phyloP scores from a whole-genome alignment of 2,113 vertebrate genomes.

The Verasper variegatus region DNA sequence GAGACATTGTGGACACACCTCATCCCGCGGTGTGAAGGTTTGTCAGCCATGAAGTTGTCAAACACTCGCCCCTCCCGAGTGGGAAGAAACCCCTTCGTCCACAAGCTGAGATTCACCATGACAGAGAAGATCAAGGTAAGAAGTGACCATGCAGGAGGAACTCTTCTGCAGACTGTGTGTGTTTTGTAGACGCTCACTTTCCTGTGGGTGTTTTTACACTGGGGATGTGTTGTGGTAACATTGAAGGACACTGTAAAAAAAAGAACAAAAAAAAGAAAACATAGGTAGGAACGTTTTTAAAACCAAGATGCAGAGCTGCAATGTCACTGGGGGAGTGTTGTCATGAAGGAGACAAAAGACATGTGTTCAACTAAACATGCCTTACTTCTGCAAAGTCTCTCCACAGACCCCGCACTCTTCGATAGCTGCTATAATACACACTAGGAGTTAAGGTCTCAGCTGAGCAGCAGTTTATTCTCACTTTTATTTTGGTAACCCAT shows the following conservation, averaged over 20 bases:
- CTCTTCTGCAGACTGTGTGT: not conserved
- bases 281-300: too few species aligned
- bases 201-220: too few species aligned
- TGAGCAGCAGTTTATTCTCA: not conserved
- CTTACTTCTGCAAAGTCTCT: too few species aligned
- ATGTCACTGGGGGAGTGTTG: not conserved
- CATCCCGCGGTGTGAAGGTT: not conserved
- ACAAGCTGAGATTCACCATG: conserved; percentile 84
- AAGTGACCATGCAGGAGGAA: not conserved
- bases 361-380: too few species aligned
- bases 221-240: too few species aligned
- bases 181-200: too few species aligned
- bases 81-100: conserved; percentile 87
- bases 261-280: not conserved
- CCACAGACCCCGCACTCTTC: not conserved
- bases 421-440: not conserved
- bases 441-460: not conserved
- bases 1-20: not conserved
- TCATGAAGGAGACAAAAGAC: too few species aligned
- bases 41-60: conserved; percentile 81
- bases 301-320: too few species aligned
- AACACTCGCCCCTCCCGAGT: conserved; percentile 66
- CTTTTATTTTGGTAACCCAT: not conserved
- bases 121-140: conserved; percentile 89
- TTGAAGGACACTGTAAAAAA: not conserved